Evolutionary conservation across 2,888 invertebrate species (phyloP), one percentile per base, ranked within the genome.

Genomic region (Tortrix viridana): DNA sequence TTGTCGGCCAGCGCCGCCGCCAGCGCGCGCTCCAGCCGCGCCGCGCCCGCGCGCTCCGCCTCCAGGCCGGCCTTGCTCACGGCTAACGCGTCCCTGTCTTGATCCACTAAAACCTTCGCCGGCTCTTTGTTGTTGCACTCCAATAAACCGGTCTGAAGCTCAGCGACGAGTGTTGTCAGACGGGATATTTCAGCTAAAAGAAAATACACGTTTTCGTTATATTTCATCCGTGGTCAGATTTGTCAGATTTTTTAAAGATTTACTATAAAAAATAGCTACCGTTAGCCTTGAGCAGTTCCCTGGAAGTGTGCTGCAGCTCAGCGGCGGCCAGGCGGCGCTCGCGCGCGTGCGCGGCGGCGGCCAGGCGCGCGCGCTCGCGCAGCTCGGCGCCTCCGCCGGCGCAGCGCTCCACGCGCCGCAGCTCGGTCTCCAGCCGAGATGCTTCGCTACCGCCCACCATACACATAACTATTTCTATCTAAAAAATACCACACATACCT

Each of bases 311-410:
- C 41, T 82, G 84, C 64, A 87, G 71, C 59, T 91, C 91, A 1
- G 80, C 83, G 7, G 82, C 75, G 1, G 84, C 77, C n/a, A 88
- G 78, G 4, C 86, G 82, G n/a, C 86, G 69, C 57, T 89, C 90
- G 3, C 91, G 80, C n/a, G 84, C 80, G 58, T 90, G 88, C 18
- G 89, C 90, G 0, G 88, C 85, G 41, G 89, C 90, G 0, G 91
- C 91, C n/a, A 91, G 73, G 0, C 90, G 81, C 3, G 91, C 91
- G 1, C 92, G 83, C 67, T 86, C 86, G 0, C 90, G 80, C 48
- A 92, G 72, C 70, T 89, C 89, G 0, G 81, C 71, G 1, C 90
- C 91, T 7, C 84, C 88, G 58, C 81, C 74, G 2, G 86, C 89
- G 65, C 86, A 80, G 7, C 80, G 77, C 66, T 91, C 91, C 18